Percentiles rank a stretch among this genome's conserved stretches.
These are phyloP conservation scores for Lates calcarifer DNA, from an alignment of 2,113 vertebrate genomes.

Conservation along the genomic window DNA sequence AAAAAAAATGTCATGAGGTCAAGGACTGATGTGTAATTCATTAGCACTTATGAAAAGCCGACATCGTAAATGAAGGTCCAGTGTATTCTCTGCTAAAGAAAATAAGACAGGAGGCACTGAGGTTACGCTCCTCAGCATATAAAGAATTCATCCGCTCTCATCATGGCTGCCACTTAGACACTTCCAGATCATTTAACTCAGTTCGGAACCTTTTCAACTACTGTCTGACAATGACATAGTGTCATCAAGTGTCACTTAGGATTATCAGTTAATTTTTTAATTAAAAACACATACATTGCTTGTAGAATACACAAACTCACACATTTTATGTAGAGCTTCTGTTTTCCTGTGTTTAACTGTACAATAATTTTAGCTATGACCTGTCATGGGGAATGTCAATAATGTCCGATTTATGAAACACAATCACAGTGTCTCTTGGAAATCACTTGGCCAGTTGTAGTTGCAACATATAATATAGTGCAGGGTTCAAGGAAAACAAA, in stretches of 20 bases:
- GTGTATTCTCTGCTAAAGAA: too few relatives aligned
- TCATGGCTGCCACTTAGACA: too few relatives aligned
- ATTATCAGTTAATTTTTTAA: not conserved
- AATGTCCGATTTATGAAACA: not conserved
- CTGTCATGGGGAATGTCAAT: not conserved
- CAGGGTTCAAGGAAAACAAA: constrained; percentile 1
- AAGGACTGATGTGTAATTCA: too few relatives aligned
- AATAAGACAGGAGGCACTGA: too few relatives aligned
- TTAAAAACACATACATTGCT: not conserved
- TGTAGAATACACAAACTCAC: not conserved
- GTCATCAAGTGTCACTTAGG: not conserved
- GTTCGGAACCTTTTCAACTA: too few relatives aligned
- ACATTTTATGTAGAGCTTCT: not conserved
- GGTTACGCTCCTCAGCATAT: too few relatives aligned
- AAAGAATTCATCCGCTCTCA: too few relatives aligned
- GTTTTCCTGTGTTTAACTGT: not conserved
- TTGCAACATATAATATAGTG: not conserved
- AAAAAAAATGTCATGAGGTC: too few relatives aligned
- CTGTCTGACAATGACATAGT: not conserved
- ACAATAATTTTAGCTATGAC: not conserved
- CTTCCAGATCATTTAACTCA: too few relatives aligned
- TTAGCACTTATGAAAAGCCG: too few relatives aligned
- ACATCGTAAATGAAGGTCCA: too few relatives aligned
- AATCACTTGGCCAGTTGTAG: not conserved
- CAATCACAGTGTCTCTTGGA: not conserved